These are phyloP conservation scores for Mastigias papua DNA, from an alignment of 30 jellyfish, hydroid and myxozoan genomes.

Conservation along the genomic window DNA sequence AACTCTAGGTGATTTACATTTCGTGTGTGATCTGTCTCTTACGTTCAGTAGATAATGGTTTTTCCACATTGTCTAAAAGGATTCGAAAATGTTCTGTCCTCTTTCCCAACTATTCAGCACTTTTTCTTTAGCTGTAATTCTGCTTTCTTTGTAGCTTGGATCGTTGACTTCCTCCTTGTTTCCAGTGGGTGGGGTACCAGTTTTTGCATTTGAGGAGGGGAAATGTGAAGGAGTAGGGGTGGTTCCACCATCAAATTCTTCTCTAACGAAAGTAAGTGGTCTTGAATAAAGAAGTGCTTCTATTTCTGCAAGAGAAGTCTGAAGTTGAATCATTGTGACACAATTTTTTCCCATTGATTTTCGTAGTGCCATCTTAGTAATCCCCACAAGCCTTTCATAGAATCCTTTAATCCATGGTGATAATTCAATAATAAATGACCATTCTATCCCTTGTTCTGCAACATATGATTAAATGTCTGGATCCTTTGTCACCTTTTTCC, in stretches of 20 bases:
- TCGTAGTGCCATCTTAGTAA: slow-evolving; percentile 14
- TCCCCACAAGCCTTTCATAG: slow-evolving; percentile 51
- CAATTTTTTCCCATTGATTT: slow-evolving; percentile 10
- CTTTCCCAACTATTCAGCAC: background rate
- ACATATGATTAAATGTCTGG: slow-evolving; percentile 1
- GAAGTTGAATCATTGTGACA: slow-evolving; percentile 4
- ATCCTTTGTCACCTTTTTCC: slow-evolving; percentile 5
- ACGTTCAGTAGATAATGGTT: background rate
- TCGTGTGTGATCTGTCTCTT: background rate
- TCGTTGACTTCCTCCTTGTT: background rate
- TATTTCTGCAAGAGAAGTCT: slow-evolving; percentile 9
- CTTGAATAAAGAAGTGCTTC: slow-evolving; percentile 21
- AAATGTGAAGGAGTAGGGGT: slow-evolving; percentile 17
- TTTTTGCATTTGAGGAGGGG: slow-evolving; percentile 15
- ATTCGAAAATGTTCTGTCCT: background rate
- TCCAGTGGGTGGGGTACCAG: background rate
- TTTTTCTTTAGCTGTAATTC: background rate
- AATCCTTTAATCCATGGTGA: slow-evolving; percentile 72
- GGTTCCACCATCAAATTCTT: slow-evolving; percentile 20
- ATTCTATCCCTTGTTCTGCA: slow-evolving; percentile 17
- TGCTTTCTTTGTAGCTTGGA: background rate
- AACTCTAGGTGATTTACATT: background rate
- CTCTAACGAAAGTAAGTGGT: slow-evolving; percentile 12
- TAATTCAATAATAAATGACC: slow-evolving; percentile 41
- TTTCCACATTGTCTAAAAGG: background rate